phyloP scores from a whole-genome alignment of 2,797 vertebrate species.

The Typhlichthys eigenmanni region DNA sequence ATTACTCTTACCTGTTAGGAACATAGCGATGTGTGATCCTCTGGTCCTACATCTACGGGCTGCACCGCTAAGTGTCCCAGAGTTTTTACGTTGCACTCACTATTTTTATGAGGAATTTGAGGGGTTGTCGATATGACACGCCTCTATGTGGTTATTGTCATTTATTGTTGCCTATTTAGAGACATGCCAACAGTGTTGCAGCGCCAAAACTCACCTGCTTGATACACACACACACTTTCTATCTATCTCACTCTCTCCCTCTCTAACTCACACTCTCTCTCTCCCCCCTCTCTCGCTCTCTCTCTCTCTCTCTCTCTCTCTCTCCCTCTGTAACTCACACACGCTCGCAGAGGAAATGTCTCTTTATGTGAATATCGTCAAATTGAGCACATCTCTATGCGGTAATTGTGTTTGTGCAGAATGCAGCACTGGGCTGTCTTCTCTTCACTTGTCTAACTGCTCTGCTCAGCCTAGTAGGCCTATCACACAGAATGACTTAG shows the following conservation, averaged over 20 bases:
- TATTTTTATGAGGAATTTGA: conserved; percentile 52
- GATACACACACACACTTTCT: conserved; percentile 23
- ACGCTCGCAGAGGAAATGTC: neutral
- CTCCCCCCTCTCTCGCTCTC: conserved; percentile 2
- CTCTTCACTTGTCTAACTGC: conserved; percentile 21
- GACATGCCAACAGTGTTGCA: conserved; percentile 34
- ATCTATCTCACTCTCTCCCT: neutral
- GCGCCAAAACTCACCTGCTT: conserved; percentile 29
- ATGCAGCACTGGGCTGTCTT: conserved; percentile 13
- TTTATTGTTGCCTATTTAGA: conserved; percentile 47
- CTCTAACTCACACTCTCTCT: conserved; percentile 6
- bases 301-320: conserved; percentile 7
- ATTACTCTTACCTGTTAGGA: conserved; percentile 69
- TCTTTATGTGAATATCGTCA: conserved; percentile 13
- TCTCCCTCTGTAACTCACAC: neutral
- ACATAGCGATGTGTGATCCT: conserved; percentile 62
- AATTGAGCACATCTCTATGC: conserved; percentile 38
- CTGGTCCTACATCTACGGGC: conserved; percentile 36
- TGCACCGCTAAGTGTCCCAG: conserved; percentile 52
- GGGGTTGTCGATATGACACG: conserved; percentile 72
- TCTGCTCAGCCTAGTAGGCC: conserved; percentile 20
- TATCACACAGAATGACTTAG: conserved; percentile 20
- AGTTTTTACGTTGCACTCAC: conserved; percentile 56
- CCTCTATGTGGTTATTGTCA: conserved; percentile 57
- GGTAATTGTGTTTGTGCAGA: conserved; percentile 46